These are phyloP conservation scores for Fratercula arctica DNA, from an alignment of 2,797 vertebrate species.

Conservation along the genomic window DNA sequence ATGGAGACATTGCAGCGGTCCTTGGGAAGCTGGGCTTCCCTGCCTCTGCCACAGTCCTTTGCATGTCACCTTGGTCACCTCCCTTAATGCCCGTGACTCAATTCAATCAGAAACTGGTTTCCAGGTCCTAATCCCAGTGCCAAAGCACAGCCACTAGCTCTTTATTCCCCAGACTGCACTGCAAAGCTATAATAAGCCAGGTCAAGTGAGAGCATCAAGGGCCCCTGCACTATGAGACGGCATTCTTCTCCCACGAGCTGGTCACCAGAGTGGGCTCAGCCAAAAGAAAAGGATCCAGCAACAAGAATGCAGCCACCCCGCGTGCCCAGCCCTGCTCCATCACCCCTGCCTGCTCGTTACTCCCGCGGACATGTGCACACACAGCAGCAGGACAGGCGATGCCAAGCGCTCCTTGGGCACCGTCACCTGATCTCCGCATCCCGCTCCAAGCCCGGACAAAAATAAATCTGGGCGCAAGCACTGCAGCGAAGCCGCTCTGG, in stretches of 20 bases:
- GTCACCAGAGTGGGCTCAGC: not conserved
- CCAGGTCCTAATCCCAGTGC: not conserved
- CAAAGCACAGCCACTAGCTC: not conserved
- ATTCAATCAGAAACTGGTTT: not conserved
- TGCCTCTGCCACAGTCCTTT: not conserved
- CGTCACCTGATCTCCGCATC: conserved; percentile 11
- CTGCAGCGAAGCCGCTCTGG: not conserved
- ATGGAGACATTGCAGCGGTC: not conserved
- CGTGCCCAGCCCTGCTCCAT: not conserved
- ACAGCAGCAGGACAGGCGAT: not conserved
- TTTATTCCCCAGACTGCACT: not conserved
- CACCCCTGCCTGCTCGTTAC: not conserved
- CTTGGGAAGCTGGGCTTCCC: not conserved
- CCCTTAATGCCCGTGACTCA: not conserved
- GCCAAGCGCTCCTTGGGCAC: conserved; percentile 32
- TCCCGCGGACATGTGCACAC: not conserved
- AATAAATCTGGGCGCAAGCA: conserved; percentile 1
- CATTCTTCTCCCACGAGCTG: rapidly evolving
- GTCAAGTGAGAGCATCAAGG: not conserved
- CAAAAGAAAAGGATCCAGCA: not conserved
- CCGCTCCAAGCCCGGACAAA: not conserved
- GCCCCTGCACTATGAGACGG: not conserved
- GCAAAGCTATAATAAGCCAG: not conserved
- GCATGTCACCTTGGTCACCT: not conserved
- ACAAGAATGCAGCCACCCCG: rapidly evolving